Evolutionary conservation across 2,113 vertebrate species (phyloP), one percentile per base, ranked within the genome.

Genomic region (Carassius gibelio): DNA sequence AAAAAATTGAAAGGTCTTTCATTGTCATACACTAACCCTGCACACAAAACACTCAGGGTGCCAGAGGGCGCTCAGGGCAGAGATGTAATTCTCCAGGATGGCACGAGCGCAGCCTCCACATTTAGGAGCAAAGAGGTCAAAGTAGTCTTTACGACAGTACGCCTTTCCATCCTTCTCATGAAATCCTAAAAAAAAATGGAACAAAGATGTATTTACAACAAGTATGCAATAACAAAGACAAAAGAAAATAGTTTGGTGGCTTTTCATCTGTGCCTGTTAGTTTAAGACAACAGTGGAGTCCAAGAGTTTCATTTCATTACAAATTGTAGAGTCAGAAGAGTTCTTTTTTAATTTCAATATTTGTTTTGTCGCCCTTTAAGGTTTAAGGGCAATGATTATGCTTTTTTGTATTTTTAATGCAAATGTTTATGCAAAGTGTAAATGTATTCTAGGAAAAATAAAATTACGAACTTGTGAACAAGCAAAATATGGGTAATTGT

Each of bases 31-130:
- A 93, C 97, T 93, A 91, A 99, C 98, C 97, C 98, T 96, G 93
- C 98, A 99, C 75, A 99, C 98, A 83, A 99, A 99, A 92, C 98
- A 99, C 91, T 99, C 97, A 0, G 98, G 98, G 87, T 99, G 98
- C 98, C 98, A 99, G 10, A 99, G 95, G 55, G 95, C 96, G 90
- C 96, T 99, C 89, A 99, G 95, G 42, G 98, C 98, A 36, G 98
- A 99, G 91, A 99, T 99, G 90, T 99, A 99, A 92, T 99, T 99
- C 91, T 99, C 98, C 93, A 99, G 90, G 89, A 99, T 99, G 91
- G 98, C 98, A 81, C 97, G 94, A 85, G 97, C 94, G 64, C 98
- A 99, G 89, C 98, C 98, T 0, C 98, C 98, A 83, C 98, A 99
- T 89, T 99, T 99, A 2, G 98, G 98, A 1, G 98, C 98, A 59